Conservation (phyloP, 2,113 vertebrate species). For the Centrocercus urophasianus region DNA sequence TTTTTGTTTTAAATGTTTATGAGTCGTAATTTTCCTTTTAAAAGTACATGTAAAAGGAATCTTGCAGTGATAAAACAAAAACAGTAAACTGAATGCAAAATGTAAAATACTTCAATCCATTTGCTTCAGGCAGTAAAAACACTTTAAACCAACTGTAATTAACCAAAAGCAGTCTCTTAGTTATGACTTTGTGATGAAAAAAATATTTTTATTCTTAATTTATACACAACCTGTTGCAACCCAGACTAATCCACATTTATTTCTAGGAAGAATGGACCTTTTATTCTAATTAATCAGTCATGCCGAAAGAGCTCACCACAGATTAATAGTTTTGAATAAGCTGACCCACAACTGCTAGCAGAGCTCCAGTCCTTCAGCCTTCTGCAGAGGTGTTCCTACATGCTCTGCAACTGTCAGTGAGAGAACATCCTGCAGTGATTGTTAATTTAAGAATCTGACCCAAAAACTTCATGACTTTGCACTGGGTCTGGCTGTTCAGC, state of each 20-base stretch:
- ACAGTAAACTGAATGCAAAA: background rate
- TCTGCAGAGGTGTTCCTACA: background rate
- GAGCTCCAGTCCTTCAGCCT: no score
- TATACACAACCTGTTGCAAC: background rate
- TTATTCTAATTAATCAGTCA: background rate
- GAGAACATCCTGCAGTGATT: background rate
- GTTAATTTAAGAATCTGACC: background rate
- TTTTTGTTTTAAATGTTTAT: background rate
- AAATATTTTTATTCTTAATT: background rate
- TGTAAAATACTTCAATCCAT: background rate
- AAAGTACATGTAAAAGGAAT: background rate
- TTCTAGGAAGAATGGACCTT: background rate
- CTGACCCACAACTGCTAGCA: background rate
- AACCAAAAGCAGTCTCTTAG: background rate
- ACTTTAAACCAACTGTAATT: background rate
- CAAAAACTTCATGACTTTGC: background rate
- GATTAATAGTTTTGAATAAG: background rate
- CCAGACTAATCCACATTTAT: background rate
- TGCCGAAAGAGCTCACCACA: background rate
- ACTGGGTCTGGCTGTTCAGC: background rate
- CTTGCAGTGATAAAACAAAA: background rate
- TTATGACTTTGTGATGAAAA: background rate
- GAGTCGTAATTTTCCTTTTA: background rate
- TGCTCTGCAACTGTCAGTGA: accelerated
- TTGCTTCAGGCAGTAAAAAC: background rate